Base-by-base conservation (phyloP, 35 echinoderm and acorn worm genomes). In the Hemicentrotus pulcherrimus region DNA sequence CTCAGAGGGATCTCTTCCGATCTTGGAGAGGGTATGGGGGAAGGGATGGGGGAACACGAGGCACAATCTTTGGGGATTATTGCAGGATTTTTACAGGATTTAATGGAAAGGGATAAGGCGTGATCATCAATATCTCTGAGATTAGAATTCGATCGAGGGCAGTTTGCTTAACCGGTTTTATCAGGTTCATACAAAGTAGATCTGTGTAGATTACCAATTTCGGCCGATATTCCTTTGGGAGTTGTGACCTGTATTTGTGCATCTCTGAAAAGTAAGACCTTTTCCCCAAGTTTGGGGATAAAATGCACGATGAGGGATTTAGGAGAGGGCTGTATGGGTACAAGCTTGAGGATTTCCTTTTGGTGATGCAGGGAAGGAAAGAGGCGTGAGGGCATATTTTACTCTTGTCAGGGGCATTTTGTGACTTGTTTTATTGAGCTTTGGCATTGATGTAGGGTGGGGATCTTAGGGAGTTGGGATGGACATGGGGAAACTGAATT, bases 111-210 rank as follows among this genome's bases (percentile, higher is more conserved):
- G 18, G 2, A 4, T 6, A 8, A 78, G 22, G 65, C 65, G 24
- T 78, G 65, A 78, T 78, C 65, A n/a, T 78, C 65, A 78, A 78
- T 78, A 78, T 78, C 52, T 78, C 19, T 28, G 6, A 28, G 22
- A 24, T 78, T 18, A 70, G 61, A 28, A 22, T 70, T 22, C 65
- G 22, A 78, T 78, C 28, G 0, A 78, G 65, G 28, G 22, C 5
- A 78, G 65, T 78, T 78, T 78, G 65, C 65, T 78, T 78, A 78
- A 78, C 65, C 65, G 65, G 65, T 78, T n/a, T 78, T 78, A 22
- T n/a, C 0, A 78, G 65, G 65, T 8, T 78, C 19, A 28, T 18
- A 18, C 1, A 78, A n/a, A 78, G 65, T 28, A 78, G 22, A 78
- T 78, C 65, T 78, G 19, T 7, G 22, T 78, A n/a, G 65, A 78